Evolutionary conservation across 2,113 vertebrate genomes (phyloP), one percentile per base, ranked within the genome.

Genomic region (Strigops habroptila): DNA sequence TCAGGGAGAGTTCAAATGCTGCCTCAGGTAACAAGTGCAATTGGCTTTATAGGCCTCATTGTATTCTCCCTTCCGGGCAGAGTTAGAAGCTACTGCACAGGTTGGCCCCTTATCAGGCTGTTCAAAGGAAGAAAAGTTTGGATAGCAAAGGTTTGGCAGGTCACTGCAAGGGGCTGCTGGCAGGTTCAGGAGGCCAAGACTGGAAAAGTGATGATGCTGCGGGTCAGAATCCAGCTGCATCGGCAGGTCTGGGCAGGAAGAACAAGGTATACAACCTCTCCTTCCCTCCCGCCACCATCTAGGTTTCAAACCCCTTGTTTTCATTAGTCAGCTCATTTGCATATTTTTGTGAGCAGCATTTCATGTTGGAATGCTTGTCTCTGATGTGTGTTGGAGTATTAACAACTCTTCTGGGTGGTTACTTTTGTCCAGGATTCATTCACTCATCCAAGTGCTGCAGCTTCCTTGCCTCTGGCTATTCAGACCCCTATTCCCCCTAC

Each of bases 21-120:
- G 94, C 96, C 96, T 93, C 13, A 7, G 95, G 95, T 95, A 96
- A 96, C 96, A 97, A 96, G 91, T 96, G 94, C 93, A 96, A 83
- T 78, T 85, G 68, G 65, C 83, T 96, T 93, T 95, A 91, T 69
- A 48, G 91, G 30, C 24, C 70, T 93, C 86, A 35, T 90, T 92
- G 90, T 95, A 1, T 90, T 96, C 75, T 89, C 37, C 91, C 96
- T 91, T 53, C 15, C 0, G 77, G 96, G 59, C 63, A 75, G 0
- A 52, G 75, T 27, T 49, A 37, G 87, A 95, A 88, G 86, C 91
- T 93, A 93, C 93, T 91, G 90, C 93, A 69, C 71, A 82, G 93
- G 84, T 55, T 95, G 92, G 86, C 91, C 91, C 83, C 82, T 95
- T 93, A 90, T 91, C 91, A 93, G 41, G 67, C 86, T 80, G 86